These are phyloP conservation scores for Drosophila nigrodunni DNA, from an alignment of 1,140 invertebrate genomes.

Conservation along the genomic window DNA sequence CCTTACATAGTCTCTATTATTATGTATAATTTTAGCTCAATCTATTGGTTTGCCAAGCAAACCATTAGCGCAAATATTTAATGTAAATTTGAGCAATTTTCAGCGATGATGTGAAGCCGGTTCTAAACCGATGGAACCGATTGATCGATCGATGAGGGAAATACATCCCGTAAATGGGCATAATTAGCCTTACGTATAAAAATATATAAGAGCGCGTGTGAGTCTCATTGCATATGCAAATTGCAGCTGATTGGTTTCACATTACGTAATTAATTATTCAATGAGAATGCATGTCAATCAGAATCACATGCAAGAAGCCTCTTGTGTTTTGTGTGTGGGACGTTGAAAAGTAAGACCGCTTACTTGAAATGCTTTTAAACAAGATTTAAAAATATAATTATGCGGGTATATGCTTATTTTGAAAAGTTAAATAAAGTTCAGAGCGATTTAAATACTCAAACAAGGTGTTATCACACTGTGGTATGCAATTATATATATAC, in stretches of 20 bases:
- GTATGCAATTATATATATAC: too few species aligned
- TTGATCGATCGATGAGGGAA: neutral
- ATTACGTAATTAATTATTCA: constrained; percentile 83
- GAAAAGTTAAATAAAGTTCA: neutral
- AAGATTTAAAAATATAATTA: too few species aligned
- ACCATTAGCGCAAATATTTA: constrained; percentile 22
- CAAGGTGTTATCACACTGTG: too few species aligned
- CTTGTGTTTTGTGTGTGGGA: constrained; percentile 4
- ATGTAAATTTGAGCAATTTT: constrained; percentile 75
- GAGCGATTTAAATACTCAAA: too few species aligned
- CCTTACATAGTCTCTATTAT: neutral
- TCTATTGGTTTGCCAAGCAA: neutral
- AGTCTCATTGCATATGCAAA: constrained; percentile 77
- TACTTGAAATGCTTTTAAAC: neutral
- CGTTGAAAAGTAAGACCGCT: constrained; percentile 10
- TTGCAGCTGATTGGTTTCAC: constrained; percentile 77
- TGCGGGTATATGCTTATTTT: too few species aligned
- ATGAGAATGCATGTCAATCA: constrained; percentile 77
- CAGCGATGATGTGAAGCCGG: constrained; percentile 43
- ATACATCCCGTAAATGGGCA: constrained; percentile 12
- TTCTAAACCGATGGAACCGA: neutral
- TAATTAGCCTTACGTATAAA: constrained; percentile 57
- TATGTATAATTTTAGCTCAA: neutral
- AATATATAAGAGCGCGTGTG: constrained; percentile 47
- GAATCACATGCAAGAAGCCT: constrained; percentile 40